These are phyloP conservation scores for Dysidea cf. avara DNA, from an alignment of 37 sponge, comb jelly and placozoan genomes.

Conservation along the genomic window DNA sequence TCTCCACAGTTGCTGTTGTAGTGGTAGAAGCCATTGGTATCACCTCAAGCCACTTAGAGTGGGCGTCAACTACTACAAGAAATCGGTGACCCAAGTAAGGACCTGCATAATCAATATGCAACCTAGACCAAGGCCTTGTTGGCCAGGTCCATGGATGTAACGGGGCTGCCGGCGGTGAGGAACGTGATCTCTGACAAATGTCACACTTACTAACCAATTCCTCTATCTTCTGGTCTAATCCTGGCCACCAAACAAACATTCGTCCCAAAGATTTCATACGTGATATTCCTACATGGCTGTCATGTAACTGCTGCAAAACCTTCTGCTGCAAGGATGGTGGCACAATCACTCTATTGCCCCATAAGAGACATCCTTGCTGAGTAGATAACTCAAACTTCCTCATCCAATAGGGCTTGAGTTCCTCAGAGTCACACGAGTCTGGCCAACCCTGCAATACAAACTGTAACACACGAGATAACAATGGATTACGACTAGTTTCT, in stretches of 20 bases:
- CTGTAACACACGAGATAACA: no score
- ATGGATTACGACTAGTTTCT: no score
- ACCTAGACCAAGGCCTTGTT: constrained; percentile 3
- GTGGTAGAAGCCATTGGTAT: constrained; percentile 3
- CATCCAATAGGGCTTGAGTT: neutral
- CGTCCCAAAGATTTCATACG: constrained; percentile 3
- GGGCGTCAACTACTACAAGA: constrained; percentile 18
- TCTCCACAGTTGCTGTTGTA: constrained; percentile 6
- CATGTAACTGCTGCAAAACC: neutral
- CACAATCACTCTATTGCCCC: constrained; percentile 12
- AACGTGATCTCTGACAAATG: constrained; percentile 1
- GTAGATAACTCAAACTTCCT: neutral
- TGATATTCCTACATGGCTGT: constrained; percentile 4
- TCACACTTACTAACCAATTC: neutral
- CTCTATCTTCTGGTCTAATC: constrained; percentile 11
- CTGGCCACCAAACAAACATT: constrained; percentile 24
- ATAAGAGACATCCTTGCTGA: constrained; percentile 3
- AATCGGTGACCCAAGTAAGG: constrained; percentile 9
- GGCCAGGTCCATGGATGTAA: constrained; percentile 27
- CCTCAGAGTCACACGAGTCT: neutral
- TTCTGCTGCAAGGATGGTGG: neutral
- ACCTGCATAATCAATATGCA: constrained; percentile 17
- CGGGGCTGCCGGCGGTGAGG: neutral
- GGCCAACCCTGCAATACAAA: constrained; percentile 4
- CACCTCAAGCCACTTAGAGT: constrained; percentile 32